Evolutionary conservation across 1,140 invertebrate genomes (phyloP), one percentile per base, ranked within the genome.

Genomic region (Phymastichus coffea): DNA sequence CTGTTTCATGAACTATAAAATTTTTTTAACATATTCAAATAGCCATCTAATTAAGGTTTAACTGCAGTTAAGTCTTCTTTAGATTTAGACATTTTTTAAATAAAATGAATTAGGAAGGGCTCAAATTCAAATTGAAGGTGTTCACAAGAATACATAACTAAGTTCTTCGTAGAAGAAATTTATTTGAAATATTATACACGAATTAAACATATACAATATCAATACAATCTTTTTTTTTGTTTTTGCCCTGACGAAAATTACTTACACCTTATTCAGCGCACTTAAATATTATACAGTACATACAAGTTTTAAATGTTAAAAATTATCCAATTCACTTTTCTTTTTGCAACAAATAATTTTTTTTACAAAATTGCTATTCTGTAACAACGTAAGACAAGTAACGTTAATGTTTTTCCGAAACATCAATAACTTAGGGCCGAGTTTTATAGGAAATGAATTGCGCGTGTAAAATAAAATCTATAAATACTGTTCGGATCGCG

Each of bases 271-370:
- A 53, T 38, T 52, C 9, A 60, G 35, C 25, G 43, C 35, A 48
- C 51, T 60, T 60, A 54, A 60, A 60, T 60, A 59, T 59, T 59
- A 60, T 54, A 60, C 58, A 60, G 54, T 60, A 60, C 49, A 54
- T 60, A 60, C 41, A 48, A 70, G 52, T 46, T 70, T 70, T 46
- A 65, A 63, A n/a, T 61, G 67, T 43, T 61, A 59, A 26, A 69
- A 41, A 38, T 67, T 60, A n/a, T n/a, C n/a, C n/a, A n/a, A n/a
- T n/a, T n/a, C n/a, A 43, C 65, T 63, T 26, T 65, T 61, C 53
- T 70, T 63, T 55, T n/a, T 9, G 26, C 14, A 49, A 61, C 37
- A 47, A 61, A 38, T 40, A 48, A n/a, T n/a, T n/a, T n/a, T n/a
- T n/a, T n/a, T n/a, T n/a, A n/a, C n/a, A n/a, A n/a, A n/a, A n/a